phyloP scores from a whole-genome alignment of 2,888 invertebrate species.

The Sesamia inferens region DNA sequence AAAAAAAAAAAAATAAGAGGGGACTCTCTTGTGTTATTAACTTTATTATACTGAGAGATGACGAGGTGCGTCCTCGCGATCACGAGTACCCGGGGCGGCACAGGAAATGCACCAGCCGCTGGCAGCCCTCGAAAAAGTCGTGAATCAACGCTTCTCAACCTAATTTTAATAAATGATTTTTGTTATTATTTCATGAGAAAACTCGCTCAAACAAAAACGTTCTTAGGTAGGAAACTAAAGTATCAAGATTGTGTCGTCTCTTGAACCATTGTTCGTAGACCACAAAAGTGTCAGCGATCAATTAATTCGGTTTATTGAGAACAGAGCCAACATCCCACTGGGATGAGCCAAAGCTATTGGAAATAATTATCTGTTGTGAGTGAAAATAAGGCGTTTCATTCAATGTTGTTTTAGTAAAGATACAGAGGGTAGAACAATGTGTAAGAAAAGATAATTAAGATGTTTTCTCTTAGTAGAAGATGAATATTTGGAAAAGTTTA shows the following conservation, averaged over 20 bases:
- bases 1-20: no score
- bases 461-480: not conserved
- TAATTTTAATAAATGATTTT: not conserved
- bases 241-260: conserved; percentile 60
- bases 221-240: conserved; percentile 27
- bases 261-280: conserved; percentile 62
- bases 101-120: no score
- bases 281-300: conserved; percentile 72
- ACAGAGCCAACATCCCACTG: conserved; percentile 61
- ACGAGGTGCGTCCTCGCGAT: no score
- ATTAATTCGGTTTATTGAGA: conserved; percentile 75
- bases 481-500: not conserved
- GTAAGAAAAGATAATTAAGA: not conserved
- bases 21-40: no score
- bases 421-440: not conserved
- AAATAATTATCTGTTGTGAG: conserved; percentile 63
- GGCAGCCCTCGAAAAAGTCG: no score
- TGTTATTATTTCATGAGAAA: not conserved
- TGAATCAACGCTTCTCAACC: not conserved
- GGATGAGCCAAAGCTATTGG: conserved; percentile 66
- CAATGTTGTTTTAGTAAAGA: conserved; percentile 21
- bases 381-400: conserved; percentile 45
- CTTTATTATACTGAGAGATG: no score
- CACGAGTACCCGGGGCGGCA: no score
- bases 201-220: not conserved